Percentiles rank a stretch among this genome's conserved stretches.
These are phyloP conservation scores for Cartodere bifasciata DNA, from an alignment of 2,888 invertebrate species.

Conservation along the genomic window DNA sequence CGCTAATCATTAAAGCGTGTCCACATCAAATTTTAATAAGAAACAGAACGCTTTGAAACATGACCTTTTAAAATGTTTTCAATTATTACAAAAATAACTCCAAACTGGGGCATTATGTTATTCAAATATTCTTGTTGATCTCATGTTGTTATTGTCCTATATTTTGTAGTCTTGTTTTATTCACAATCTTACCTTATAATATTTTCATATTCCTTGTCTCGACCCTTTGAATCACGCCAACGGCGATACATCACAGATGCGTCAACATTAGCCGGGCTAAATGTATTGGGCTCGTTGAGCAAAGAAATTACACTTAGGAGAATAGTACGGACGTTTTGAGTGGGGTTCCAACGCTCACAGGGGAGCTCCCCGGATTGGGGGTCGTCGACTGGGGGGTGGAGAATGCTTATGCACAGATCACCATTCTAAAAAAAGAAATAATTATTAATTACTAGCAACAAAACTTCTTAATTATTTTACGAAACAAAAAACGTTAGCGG, in stretches of 20 bases:
- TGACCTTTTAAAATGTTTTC: too few species aligned
- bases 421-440: conserved; percentile 64
- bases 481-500: too few species aligned
- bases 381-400: conserved; percentile 98
- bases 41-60: too few species aligned
- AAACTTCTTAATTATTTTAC: too few species aligned
- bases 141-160: too few species aligned
- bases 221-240: conserved; percentile 96
- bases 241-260: conserved; percentile 99
- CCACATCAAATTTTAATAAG: too few species aligned
- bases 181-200: conserved; percentile 91
- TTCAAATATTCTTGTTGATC: too few species aligned
- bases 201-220: conserved; percentile 98
- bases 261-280: conserved; percentile 98
- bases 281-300: conserved; percentile 98
- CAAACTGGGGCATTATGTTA: too few species aligned
- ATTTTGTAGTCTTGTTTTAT: too few species aligned
- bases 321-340: conserved; percentile 98
- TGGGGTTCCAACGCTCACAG: conserved; percentile 99
- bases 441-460: too few species aligned
- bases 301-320: conserved; percentile 96
- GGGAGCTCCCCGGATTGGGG: conserved; percentile 98
- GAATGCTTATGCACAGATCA: conserved; percentile 97
- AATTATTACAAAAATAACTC: too few species aligned
- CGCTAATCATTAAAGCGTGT: too few species aligned